Evolutionary conservation across 35 echinoderm and acorn worm genomes (phyloP), one percentile per base, ranked within the genome.

Genomic region (Holothuria glaberrima): DNA sequence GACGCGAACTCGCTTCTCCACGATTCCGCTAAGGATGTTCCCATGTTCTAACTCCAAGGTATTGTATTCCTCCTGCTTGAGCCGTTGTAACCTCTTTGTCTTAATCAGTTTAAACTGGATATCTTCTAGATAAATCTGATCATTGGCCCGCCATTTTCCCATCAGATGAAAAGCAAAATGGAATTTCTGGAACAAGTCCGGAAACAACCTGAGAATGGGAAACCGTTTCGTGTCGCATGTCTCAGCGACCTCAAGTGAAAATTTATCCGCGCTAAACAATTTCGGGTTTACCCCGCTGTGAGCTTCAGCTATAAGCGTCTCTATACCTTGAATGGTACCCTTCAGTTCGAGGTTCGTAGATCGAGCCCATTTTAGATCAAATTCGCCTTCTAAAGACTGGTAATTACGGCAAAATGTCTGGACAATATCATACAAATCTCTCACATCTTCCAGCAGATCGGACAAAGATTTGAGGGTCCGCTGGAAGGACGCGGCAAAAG

Each of bases 151-250:
- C 96, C 96, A 98, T 88, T 89, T 94, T 21, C 90, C 96, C 18
- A 98, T 59, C 12, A 98, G 90, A 35, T 95, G 93, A 22, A 95
- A 76, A n/a, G 57, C 62, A 36, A 95, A 92, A 77, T 98, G 91
- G 34, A 98, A 98, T 78, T 98, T 98, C 74, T 98, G 96, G 83
- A 98, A 94, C 62, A 98, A 52, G 89, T 98, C 96, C 7, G 96
- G 96, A 34, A 95, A 92, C 24, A 98, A 61, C 57, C 93, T 57
- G 12, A 98, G 83, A 10, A 98, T 63, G 19, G 96, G 96, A 25
- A 92, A 98, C 36, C 92, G 59, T 67, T 83, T 92, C 7, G 93
- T 92, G 65, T 98, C 96, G 33, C 91, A 89, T 4, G 93, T 95
- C 64, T 98, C 92, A 1, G 96, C 93, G 17, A 98, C 93, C 82